phyloP scores from a whole-genome alignment of 2,888 invertebrate genomes.

The Salticus scenicus region DNA sequence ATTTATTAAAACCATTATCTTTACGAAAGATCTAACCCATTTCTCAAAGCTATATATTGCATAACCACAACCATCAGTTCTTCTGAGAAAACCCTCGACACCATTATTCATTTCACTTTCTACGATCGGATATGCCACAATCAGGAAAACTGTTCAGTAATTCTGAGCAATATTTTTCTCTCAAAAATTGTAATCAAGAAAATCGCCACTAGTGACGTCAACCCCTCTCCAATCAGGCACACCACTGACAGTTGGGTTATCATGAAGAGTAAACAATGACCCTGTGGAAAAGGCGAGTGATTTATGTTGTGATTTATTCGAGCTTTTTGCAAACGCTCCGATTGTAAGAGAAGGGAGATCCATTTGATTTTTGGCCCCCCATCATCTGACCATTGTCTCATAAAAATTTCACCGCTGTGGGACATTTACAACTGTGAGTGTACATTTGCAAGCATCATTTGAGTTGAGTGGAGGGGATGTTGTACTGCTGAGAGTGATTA shows the following conservation, averaged over 20 bases:
- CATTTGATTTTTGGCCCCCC: slow-evolving; percentile 13
- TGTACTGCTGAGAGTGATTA: not conserved
- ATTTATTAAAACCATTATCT: too few relatives aligned
- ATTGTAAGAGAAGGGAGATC: slow-evolving; percentile 27
- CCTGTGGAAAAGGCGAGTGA: slow-evolving; percentile 53
- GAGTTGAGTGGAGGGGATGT: not conserved
- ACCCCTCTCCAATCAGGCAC: slow-evolving; percentile 27
- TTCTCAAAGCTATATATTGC: too few relatives aligned
- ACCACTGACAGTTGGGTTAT: slow-evolving; percentile 49
- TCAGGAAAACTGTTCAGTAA: slow-evolving; percentile 32
- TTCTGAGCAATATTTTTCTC: not conserved
- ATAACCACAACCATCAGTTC: too few relatives aligned
- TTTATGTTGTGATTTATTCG: slow-evolving; percentile 67
- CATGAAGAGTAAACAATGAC: slow-evolving; percentile 55
- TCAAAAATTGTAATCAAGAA: slow-evolving; percentile 55
- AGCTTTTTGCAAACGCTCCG: slow-evolving; percentile 39
- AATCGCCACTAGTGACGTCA: slow-evolving; percentile 60
- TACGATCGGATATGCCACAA: not conserved
- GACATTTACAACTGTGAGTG: not conserved
- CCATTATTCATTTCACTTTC: not conserved
- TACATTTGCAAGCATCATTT: slow-evolving; percentile 17
- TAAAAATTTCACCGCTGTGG: slow-evolving; percentile 38
- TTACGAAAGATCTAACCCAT: too few relatives aligned
- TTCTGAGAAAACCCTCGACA: not conserved
- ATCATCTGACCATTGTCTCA: slow-evolving; percentile 36